Evolutionary conservation across 2,113 vertebrate genomes (phyloP).

Genomic region (Axis porcinus): DNA sequence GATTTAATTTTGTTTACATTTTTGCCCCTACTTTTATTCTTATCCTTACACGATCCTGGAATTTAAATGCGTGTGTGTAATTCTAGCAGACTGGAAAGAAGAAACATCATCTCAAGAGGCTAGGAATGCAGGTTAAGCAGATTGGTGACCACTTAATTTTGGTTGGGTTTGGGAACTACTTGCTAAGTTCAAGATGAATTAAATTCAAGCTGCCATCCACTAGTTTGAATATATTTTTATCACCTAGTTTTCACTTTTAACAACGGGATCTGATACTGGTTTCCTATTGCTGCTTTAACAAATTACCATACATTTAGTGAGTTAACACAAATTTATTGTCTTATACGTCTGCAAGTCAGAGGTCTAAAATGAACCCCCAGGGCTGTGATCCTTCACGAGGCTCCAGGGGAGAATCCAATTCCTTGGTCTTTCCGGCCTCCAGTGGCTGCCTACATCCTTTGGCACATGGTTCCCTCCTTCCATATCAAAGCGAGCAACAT

Average conservation of each 20-base stretch:
- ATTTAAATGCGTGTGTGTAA: constrained; percentile 10
- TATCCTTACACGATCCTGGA: not conserved
- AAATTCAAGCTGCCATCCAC: not conserved
- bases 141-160: constrained; percentile 20
- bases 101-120: not conserved
- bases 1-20: not conserved
- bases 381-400: not conserved
- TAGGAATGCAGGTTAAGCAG: not conserved
- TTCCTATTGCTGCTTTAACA: not conserved
- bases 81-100: not conserved
- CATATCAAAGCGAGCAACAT: not conserved
- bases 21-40: constrained; percentile 33
- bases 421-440: not conserved
- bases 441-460: not conserved
- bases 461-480: not conserved
- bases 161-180: not conserved
- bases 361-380: not conserved
- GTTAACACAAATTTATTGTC: not conserved
- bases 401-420: not conserved
- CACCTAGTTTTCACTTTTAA: constrained; percentile 30
- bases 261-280: not conserved
- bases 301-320: not conserved
- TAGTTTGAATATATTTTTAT: constrained; percentile 10
- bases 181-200: not conserved
- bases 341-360: not conserved